phyloP scores from a whole-genome alignment of 1,140 invertebrate genomes.

The Zophobas atratus region DNA sequence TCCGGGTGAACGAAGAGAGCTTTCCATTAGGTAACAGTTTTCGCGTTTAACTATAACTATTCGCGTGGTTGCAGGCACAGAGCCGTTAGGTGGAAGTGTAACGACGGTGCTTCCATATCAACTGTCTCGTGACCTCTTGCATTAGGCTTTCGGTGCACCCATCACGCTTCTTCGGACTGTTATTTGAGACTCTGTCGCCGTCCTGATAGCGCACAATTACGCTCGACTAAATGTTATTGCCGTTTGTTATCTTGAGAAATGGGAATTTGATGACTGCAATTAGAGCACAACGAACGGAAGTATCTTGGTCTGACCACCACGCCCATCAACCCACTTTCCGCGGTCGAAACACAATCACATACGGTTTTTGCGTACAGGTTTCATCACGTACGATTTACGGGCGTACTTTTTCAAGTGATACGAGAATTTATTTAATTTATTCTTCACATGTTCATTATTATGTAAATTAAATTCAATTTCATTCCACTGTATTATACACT shows the following conservation, averaged over 20 bases:
- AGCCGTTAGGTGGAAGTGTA: slow-evolving; percentile 51
- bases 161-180: slow-evolving; percentile 22
- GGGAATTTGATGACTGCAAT: slow-evolving; percentile 48
- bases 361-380: background rate
- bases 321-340: slow-evolving; percentile 2
- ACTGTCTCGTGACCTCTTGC: slow-evolving; percentile 47
- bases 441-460: slow-evolving; percentile 38
- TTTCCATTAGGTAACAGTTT: slow-evolving; percentile 55
- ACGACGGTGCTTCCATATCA: slow-evolving; percentile 48
- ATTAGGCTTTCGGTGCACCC: slow-evolving; percentile 41
- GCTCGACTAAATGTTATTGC: slow-evolving; percentile 44
- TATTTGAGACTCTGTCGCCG: slow-evolving; percentile 44
- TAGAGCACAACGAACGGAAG: slow-evolving; percentile 38
- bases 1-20: slow-evolving; percentile 22
- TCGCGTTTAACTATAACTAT: slow-evolving; percentile 54
- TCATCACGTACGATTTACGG: slow-evolving; percentile 3
- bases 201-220: slow-evolving; percentile 47
- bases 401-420: background rate
- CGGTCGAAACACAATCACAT: background rate
- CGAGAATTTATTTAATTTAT: slow-evolving; percentile 34
- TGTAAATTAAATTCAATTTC: slow-evolving; percentile 48
- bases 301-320: slow-evolving; percentile 30
- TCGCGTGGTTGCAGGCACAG: slow-evolving; percentile 49
- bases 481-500: slow-evolving; percentile 6
- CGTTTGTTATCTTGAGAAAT: slow-evolving; percentile 46